Base-by-base conservation (phyloP, 2,888 invertebrate genomes). In the Mythimna impura region DNA sequence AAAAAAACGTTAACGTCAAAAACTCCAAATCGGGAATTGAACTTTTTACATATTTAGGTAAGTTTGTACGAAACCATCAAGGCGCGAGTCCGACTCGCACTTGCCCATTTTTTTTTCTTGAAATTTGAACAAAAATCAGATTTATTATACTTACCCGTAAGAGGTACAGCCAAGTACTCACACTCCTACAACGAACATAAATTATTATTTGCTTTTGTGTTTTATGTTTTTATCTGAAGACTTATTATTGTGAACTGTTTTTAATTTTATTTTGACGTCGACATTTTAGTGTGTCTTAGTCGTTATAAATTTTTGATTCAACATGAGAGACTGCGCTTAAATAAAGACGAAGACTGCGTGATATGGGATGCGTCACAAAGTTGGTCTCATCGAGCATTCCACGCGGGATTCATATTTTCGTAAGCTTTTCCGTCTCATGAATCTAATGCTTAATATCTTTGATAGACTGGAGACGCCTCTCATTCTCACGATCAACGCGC, bases 391-490 rank as follows among this genome's bases (percentile, higher is more conserved):
- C 8, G 50, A 20, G 50, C 9, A 9, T n/a, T 9, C 2, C 9
- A 52, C 50, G 5, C 7, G 12, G n/a, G 9, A 6, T n/a, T 52
- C 9, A 8, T 5, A 20, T 52, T n/a, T n/a, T 52, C 9, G 50
- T 20, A n/a, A n/a, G n/a, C 50, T 52, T 52, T 6, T 52, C n/a
- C 1, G 14, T 52, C 20, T n/a, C 20, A 22, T 40, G 1, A 0
- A 61, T 30, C 40, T 68, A 71, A 80, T 25, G 1, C 10, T 25
- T 12, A 34, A 10, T 57, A 66, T 78, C 73, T 62, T 74, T 60
- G 61, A 66, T 89, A 95, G 95, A 82, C 78, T 95, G 82, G 96
- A 95, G 82, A 93, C 94, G 0, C 94, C 94, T 1, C 84, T 94
- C 63, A 96, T 93, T 55, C 85, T 94, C 66, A 91, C 94, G 34